Percentiles rank a stretch among this genome's conserved stretches.
phyloP scores from a whole-genome alignment of 2,797 vertebrate species.

The Odontamblyopus lacepedii region DNA sequence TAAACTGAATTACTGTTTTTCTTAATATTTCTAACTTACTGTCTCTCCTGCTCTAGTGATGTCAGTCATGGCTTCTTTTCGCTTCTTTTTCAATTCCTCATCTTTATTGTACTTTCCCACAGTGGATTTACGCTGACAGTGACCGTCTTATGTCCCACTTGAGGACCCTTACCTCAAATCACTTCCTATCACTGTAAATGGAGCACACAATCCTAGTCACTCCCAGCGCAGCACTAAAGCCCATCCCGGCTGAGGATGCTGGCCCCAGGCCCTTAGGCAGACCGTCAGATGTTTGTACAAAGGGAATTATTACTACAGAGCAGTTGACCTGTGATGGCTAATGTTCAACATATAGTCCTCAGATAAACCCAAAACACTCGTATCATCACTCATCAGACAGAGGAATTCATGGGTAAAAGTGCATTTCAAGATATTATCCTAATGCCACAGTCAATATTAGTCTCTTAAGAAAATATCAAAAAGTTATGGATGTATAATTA shows the following conservation, averaged over 20 bases:
- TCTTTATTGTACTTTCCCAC: conserved; percentile 29
- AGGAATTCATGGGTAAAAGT: conserved; percentile 5
- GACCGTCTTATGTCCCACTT: conserved; percentile 24
- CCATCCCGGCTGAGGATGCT: conserved; percentile 24
- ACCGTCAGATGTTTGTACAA: conserved; percentile 25
- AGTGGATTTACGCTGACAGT: conserved; percentile 30
- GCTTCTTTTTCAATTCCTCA: conserved; percentile 38
- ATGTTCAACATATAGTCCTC: conserved; percentile 12
- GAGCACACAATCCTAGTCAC: conserved; percentile 8
- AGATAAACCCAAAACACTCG: conserved; percentile 16
- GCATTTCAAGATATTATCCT: conserved; percentile 1
- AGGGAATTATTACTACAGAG: conserved; percentile 44
- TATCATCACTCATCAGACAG: conserved; percentile 8
- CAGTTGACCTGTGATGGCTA: conserved; percentile 34
- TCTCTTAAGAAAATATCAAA: conserved; percentile 4
- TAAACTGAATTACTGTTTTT: conserved; percentile 35
- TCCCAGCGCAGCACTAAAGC: conserved; percentile 2
- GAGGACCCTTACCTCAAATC: conserved; percentile 39
- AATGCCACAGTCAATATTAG: not conserved
- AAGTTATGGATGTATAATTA: not conserved
- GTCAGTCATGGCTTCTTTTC: conserved; percentile 38
- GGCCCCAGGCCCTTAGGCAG: conserved; percentile 37
- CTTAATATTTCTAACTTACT: conserved; percentile 38
- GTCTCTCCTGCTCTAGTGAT: conserved; percentile 26
- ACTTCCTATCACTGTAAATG: conserved; percentile 32